These are phyloP conservation scores for Cyrtonyx montezumae DNA, from an alignment of 2,113 vertebrate species.

Conservation along the genomic window DNA sequence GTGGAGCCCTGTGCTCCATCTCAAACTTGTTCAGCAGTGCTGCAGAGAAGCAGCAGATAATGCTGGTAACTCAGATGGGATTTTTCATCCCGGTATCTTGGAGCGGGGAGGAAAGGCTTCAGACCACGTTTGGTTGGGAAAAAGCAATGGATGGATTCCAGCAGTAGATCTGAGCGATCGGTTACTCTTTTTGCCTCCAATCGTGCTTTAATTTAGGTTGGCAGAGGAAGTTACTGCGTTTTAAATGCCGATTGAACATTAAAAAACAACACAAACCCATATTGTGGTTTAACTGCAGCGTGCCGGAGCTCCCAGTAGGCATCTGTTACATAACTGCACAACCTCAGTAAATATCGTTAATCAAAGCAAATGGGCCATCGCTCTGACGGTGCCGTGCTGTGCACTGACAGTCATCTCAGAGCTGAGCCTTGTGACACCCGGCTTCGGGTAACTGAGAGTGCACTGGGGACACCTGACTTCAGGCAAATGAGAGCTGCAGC, in stretches of 20 bases:
- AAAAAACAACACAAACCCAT: constrained; percentile 65
- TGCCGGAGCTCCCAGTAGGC: constrained; percentile 56
- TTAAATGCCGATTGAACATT: constrained; percentile 71
- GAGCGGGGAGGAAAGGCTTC: background rate
- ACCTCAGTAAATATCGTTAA: constrained; percentile 61
- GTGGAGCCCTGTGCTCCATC: constrained; percentile 36
- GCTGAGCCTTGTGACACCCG: background rate
- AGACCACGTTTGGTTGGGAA: background rate
- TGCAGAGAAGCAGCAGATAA: constrained; percentile 38
- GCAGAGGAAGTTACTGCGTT: constrained; percentile 69
- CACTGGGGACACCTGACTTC: background rate
- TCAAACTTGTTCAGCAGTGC: constrained; percentile 20
- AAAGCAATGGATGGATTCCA: constrained; percentile 35
- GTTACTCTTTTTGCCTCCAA: constrained; percentile 51
- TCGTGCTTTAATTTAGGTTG: constrained; percentile 64
- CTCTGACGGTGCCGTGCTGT: constrained; percentile 44
- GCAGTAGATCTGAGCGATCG: constrained; percentile 48
- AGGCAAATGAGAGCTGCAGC: background rate
- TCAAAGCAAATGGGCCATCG: constrained; percentile 58
- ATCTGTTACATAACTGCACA: constrained; percentile 63
- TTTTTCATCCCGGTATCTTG: background rate
- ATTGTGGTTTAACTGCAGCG: constrained; percentile 70
- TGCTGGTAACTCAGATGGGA: background rate
- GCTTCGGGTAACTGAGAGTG: background rate
- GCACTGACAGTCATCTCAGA: background rate